Base-by-base conservation (phyloP, 1,140 invertebrate genomes). In the Zaprionus taronus region DNA sequence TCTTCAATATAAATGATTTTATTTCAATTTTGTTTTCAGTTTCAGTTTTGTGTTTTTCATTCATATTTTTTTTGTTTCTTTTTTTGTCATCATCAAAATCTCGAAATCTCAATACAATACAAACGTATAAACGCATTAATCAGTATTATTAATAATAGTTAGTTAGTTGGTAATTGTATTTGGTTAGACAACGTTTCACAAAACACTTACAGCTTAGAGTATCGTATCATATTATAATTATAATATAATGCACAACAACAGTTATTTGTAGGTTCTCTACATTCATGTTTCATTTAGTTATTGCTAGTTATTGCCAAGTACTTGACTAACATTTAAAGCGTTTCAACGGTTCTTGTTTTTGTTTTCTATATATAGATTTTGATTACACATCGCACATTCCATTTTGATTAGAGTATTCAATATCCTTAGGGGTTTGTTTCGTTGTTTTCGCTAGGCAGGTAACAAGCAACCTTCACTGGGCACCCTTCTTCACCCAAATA, bases 111-210 rank as follows among this genome's bases (percentile, higher is more conserved):
- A 77, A 65, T 80, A 80, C 66, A 83, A 83, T 87, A 87, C 84
- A 89, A 87, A 87, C 81, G 81, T 87, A 81, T 78, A 87, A 89
- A 86, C 78, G 72, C 69, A 80, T 85, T 85, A 75, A 85, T 66
- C 36, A 56, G 72, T 70, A 77, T 28, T 83, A 73, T 72, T 72
- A 80, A 79, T 71, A 72, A 70, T 73, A 80, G 68, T 70, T 73
- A 80, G 67, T 84, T 77, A 77, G 58, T 51, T 77, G 63, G 63
- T 73, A 77, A 85, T 77, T 84, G 73, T 82, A 83, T 87, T 87
- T 84, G 84, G 81, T 87, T 87, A 87, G 83, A 87, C 80, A 83
- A 86, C 83, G 63, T 80, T 80, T 84, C 84, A 87, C 84, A 87
- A 87, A 89, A 89, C 84, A 87, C 83, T 87, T 87, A 87, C 38